A percentile compares a stretch with the other conserved stretches of the same genome.
Conservation (phyloP, 2,888 invertebrate genomes). For the Oscheius sp. region DNA sequence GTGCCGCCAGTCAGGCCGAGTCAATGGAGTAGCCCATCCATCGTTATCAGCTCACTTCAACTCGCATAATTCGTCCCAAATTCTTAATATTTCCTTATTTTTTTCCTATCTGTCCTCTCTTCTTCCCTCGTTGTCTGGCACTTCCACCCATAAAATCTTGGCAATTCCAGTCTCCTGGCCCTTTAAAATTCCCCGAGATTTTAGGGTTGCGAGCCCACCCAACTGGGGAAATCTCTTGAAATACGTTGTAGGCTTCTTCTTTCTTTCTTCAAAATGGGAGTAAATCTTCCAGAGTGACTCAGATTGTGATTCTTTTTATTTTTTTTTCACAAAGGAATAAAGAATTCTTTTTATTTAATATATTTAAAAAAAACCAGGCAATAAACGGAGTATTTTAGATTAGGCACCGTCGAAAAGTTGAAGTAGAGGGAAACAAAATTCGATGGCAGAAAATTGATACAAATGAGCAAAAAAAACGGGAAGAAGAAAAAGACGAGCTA, state of each 20-base stretch:
- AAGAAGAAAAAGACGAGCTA: too few species aligned
- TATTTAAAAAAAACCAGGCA: not conserved
- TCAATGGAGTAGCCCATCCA: slow-evolving; percentile 17
- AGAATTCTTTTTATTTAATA: not conserved
- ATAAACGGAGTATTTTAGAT: not conserved
- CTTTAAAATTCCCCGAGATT: not conserved
- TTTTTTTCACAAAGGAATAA: slow-evolving; percentile 6
- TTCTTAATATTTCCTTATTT: slow-evolving; percentile 11
- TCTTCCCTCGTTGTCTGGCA: slow-evolving; percentile 9
- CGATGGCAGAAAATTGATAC: not conserved
- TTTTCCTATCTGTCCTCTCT: slow-evolving; percentile 28
- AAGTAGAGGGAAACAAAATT: not conserved
- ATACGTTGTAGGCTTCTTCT: slow-evolving; percentile 16
- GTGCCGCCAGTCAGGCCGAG: slow-evolving; percentile 24
- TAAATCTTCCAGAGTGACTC: slow-evolving; percentile 14
- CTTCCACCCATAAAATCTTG: not conserved
- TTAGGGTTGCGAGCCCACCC: too few species aligned
- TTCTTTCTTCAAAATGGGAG: not conserved
- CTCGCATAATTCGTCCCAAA: too few species aligned
- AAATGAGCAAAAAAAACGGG: not conserved
- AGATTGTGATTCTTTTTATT: slow-evolving; percentile 8
- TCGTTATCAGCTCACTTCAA: not conserved
- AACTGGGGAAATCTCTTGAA: not conserved
- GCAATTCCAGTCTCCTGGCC: too few species aligned
- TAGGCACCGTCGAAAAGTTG: not conserved